These are phyloP conservation scores for Cercopithecus mona DNA, from an alignment of 2,113 vertebrate species.

Conservation along the genomic window DNA sequence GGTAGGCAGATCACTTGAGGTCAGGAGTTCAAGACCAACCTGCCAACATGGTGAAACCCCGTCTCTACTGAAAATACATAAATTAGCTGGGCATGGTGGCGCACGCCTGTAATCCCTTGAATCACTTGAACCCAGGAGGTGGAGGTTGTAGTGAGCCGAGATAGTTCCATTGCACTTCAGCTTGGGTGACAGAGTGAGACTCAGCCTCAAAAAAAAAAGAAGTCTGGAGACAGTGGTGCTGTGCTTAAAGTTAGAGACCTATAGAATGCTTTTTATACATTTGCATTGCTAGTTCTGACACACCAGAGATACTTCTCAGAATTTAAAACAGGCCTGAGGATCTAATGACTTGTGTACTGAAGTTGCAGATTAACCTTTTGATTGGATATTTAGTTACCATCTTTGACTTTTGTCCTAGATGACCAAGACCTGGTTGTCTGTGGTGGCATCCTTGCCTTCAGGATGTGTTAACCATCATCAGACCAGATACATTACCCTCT, in stretches of 20 bases:
- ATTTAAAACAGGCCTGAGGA: not conserved
- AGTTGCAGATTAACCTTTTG: not conserved
- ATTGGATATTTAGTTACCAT: not conserved
- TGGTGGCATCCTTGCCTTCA: not conserved
- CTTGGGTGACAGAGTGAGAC: too few species aligned
- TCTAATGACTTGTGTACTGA: not conserved
- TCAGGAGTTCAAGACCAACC: too few species aligned
- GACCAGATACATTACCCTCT: not conserved
- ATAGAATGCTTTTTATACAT: not conserved
- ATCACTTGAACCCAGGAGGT: too few species aligned
- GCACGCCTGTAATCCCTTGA: too few species aligned
- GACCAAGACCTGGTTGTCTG: not conserved
- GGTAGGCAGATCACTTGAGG: too few species aligned
- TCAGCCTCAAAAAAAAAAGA: too few species aligned
- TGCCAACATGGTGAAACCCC: too few species aligned
- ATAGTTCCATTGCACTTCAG: too few species aligned
- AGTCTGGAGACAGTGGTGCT: not conserved
- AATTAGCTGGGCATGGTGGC: too few species aligned
- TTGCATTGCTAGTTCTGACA: not conserved
- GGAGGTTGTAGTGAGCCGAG: too few species aligned
- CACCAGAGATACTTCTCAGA: not conserved
- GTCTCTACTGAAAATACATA: too few species aligned
- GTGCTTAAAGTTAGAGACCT: not conserved
- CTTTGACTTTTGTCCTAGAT: slow-evolving; percentile 7
- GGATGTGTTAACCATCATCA: not conserved